Evolutionary conservation across 2,888 invertebrate species (phyloP).

Genomic region (Tenthredo amoena): DNA sequence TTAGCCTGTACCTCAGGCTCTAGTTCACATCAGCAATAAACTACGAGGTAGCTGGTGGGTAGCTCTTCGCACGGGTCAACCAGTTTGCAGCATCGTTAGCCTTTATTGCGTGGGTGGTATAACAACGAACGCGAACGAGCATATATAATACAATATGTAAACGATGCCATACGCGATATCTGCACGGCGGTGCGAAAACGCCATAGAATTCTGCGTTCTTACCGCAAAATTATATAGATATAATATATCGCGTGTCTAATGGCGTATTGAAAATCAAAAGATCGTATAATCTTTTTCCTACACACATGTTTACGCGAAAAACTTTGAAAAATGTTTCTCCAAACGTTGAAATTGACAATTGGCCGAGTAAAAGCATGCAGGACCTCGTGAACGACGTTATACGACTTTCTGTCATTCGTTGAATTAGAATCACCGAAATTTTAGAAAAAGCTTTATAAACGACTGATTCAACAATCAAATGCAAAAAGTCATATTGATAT

Average conservation of each 20-base stretch:
- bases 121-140: slow-evolving; percentile 30
- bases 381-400: too few species aligned
- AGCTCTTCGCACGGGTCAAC: slow-evolving; percentile 18
- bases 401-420: too few species aligned
- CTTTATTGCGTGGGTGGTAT: not conserved
- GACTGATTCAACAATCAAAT: too few species aligned
- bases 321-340: too few species aligned
- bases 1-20: not conserved
- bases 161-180: not conserved
- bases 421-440: too few species aligned
- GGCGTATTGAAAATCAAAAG: not conserved
- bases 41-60: not conserved
- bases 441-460: too few species aligned
- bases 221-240: too few species aligned
- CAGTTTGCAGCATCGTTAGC: slow-evolving; percentile 34
- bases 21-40: not conserved
- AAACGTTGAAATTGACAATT: too few species aligned
- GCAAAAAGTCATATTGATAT: too few species aligned
- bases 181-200: not conserved
- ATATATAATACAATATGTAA: not conserved
- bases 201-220: not conserved
- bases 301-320: too few species aligned
- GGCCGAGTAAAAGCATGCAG: too few species aligned
- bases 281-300: not conserved
- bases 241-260: too few species aligned